These are phyloP conservation scores for Chrysogorgia sp. DNA, from an alignment of 92 coral and sea anemone genomes.

Conservation along the genomic window DNA sequence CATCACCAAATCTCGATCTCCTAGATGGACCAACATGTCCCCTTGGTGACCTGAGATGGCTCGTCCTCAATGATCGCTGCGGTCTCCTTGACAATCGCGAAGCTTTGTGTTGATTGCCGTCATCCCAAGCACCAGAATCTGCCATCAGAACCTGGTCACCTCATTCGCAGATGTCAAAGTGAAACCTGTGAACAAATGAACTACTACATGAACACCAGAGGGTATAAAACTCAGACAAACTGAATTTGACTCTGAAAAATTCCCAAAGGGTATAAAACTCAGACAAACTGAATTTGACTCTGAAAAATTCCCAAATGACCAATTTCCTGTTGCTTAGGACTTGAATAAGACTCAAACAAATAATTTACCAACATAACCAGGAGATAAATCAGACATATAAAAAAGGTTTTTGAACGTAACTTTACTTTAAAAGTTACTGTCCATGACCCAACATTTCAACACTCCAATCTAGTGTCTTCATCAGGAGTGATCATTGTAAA, in stretches of 20 bases:
- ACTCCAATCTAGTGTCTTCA: too few relatives aligned
- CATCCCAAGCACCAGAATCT: constrained; percentile 36
- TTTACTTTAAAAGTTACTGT: too few relatives aligned
- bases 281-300: neutral
- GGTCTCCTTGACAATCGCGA: neutral
- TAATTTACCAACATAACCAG: too few relatives aligned
- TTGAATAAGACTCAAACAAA: neutral
- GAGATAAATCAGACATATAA: too few relatives aligned
- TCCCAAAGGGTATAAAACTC: neutral
- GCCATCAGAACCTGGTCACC: constrained; percentile 32
- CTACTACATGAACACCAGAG: neutral
- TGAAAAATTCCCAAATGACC: neutral
- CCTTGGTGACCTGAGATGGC: constrained; percentile 28
- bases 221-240: neutral
- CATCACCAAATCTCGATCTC: constrained; percentile 39
- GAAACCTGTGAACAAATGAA: neutral
- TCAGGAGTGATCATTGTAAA: too few relatives aligned
- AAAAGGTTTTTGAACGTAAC: too few relatives aligned
- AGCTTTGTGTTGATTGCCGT: constrained; percentile 8
- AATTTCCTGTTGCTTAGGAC: too few relatives aligned
- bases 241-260: neutral
- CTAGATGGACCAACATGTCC: neutral
- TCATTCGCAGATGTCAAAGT: neutral
- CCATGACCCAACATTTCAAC: too few relatives aligned
- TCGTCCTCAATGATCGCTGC: neutral